Evolutionary conservation across 1,140 invertebrate species (phyloP), one percentile per base, ranked within the genome.

Genomic region (Drosophila sp.): DNA sequence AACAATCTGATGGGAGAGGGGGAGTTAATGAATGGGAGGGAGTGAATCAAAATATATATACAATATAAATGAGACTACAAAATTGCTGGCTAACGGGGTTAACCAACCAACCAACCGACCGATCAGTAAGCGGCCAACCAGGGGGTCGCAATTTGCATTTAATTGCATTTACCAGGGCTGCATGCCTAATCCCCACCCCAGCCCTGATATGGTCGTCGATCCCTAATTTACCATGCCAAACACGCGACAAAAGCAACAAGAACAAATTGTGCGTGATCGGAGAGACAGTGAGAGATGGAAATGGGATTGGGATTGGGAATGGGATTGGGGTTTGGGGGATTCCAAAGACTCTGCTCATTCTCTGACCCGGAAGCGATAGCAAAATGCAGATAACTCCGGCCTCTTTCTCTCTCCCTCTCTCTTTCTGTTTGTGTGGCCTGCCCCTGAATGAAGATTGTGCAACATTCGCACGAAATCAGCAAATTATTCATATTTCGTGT

Each of bases 111-210:
- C 33, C 17, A 38, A 35, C 33, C 11, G 38, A 55, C 23, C 33
- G 56, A 11, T 1, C 17, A 17, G 17, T 17, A 17, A 17, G 17
- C 6, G 11, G 57, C 17, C 70, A 60, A 27, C 8, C 61, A 66
- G 54, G 78, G 76, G 58, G 60, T 71, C 64, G 64, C 50, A 23
- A 76, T 76, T 83, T 74, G 72, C 80, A 80, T 84, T 79, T 76
- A 85, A 86, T 86, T 78, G 78, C 74, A 85, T 66, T 72, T 75
- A 60, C 75, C 77, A 79, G 74, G 66, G 66, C 60, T 77, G 70
- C 74, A 72, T 69, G 60, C 68, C 57, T 69, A 73, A 63, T 77
- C 47, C 69, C 35, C 2, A 50, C 8, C 2, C 23, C 44, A 50
- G 23, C 44, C 44, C 44, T 50, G 44, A 23, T 47, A 25, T 47